Evolutionary conservation across 2,113 vertebrate genomes (phyloP).

Genomic region (Aldabrachelys gigantea): DNA sequence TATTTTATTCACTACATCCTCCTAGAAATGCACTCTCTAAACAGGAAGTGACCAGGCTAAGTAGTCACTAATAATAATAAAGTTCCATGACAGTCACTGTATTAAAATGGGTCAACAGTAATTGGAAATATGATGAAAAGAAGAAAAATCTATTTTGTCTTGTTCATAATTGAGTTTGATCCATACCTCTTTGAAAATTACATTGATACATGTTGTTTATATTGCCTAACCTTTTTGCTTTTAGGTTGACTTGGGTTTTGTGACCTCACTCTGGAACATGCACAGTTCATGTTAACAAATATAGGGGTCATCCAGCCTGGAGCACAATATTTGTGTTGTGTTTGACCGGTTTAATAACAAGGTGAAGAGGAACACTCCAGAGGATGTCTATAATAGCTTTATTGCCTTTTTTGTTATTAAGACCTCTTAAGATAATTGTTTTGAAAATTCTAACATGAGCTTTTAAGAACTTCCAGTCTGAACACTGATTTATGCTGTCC

Average conservation of each 20-base stretch:
- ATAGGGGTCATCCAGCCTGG: slow-evolving; percentile 71
- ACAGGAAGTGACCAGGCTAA: not conserved
- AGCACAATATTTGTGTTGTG: slow-evolving; percentile 68
- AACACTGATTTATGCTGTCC: slow-evolving; percentile 70
- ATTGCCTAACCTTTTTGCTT: slow-evolving; percentile 71
- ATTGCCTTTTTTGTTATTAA: slow-evolving; percentile 77
- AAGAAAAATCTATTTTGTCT: slow-evolving; percentile 57
- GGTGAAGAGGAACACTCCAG: slow-evolving; percentile 72
- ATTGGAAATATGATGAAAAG: slow-evolving; percentile 53
- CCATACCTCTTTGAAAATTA: slow-evolving; percentile 65
- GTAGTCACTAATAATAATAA: not conserved
- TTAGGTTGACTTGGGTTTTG: slow-evolving; percentile 55
- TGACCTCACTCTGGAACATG: slow-evolving; percentile 71
- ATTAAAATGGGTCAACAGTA: slow-evolving; percentile 47
- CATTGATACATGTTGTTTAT: slow-evolving; percentile 63
- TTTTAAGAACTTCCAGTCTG: slow-evolving; percentile 72
- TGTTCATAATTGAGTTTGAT: slow-evolving; percentile 69
- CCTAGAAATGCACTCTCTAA: not conserved
- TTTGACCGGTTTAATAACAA: slow-evolving; percentile 80
- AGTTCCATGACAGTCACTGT: not conserved
- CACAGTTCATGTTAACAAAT: slow-evolving; percentile 75
- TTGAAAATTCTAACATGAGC: slow-evolving; percentile 74
- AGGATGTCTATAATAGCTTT: slow-evolving; percentile 69
- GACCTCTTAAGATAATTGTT: slow-evolving; percentile 82
- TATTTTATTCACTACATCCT: not conserved